These are phyloP conservation scores for Patella ulyssiponensis DNA, from an alignment of 2,888 invertebrate species.

Conservation along the genomic window DNA sequence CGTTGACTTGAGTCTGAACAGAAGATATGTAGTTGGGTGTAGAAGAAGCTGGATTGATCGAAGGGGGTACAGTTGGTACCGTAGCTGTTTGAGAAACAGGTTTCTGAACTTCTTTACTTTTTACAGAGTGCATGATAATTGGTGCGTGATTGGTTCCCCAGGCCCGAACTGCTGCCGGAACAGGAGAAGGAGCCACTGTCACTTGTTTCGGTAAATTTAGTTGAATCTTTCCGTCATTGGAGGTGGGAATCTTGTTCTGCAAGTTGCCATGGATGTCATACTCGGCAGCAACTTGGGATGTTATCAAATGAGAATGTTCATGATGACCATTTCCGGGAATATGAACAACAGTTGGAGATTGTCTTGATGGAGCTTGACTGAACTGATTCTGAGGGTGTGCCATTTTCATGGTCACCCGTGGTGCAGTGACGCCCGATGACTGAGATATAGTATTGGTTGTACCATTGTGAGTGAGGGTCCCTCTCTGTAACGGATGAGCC, in stretches of 20 bases:
- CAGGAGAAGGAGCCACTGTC: conserved; percentile 19
- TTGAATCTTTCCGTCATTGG: conserved; percentile 34
- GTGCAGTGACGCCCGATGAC: neutral
- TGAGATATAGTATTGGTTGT: neutral
- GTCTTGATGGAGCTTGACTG: conserved; percentile 23
- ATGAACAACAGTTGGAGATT: conserved; percentile 31
- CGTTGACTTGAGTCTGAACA: conserved; percentile 63
- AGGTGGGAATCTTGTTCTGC: neutral
- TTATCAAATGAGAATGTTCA: conserved; percentile 30
- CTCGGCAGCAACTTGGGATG: neutral
- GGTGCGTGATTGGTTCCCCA: conserved; percentile 89
- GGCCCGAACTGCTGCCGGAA: conserved; percentile 76
- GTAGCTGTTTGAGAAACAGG: conserved; percentile 95
- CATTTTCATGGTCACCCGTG: neutral
- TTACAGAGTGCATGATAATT: conserved; percentile 96
- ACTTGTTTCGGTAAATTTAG: conserved; percentile 40
- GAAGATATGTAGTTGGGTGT: conserved; percentile 69
- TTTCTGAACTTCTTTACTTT: conserved; percentile 93
- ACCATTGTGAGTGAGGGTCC: neutral
- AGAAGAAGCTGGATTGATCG: conserved; percentile 38
- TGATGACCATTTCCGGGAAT: conserved; percentile 33
- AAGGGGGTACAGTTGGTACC: conserved; percentile 79
- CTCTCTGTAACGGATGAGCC: neutral
- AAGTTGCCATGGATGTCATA: neutral
- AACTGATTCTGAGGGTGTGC: neutral